phyloP scores from a whole-genome alignment of 1,140 invertebrate genomes.

The Archivesica marissinica region DNA sequence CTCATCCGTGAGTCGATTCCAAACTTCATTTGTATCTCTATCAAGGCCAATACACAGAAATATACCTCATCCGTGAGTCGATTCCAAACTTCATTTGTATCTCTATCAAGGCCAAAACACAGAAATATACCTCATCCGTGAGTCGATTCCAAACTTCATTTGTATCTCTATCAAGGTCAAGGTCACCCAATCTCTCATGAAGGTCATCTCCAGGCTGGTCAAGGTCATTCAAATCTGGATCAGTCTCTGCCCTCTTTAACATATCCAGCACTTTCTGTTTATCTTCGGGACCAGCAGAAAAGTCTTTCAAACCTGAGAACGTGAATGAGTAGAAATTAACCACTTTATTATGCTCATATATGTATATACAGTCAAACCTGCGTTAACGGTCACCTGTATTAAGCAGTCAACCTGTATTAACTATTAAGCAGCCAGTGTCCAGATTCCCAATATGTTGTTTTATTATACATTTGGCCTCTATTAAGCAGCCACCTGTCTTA shows the following conservation, averaged over 20 bases:
- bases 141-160: constrained; percentile 75
- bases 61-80: too few species aligned
- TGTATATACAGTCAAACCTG: too few species aligned
- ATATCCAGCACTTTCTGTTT: constrained; percentile 78
- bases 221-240: constrained; percentile 62
- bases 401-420: too few species aligned
- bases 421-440: too few species aligned
- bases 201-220: constrained; percentile 72
- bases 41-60: too few species aligned
- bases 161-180: constrained; percentile 76
- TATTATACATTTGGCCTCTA: too few species aligned
- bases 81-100: too few species aligned
- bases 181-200: constrained; percentile 70
- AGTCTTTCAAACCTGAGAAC: constrained; percentile 59
- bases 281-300: constrained; percentile 66
- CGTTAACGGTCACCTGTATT: too few species aligned
- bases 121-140: constrained; percentile 64
- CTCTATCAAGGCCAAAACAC: background rate
- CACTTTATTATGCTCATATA: constrained; percentile 17
- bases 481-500: too few species aligned
- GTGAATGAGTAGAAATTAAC: background rate
- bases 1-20: too few species aligned
- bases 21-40: too few species aligned
- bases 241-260: constrained; percentile 70
- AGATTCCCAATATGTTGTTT: too few species aligned